These are phyloP conservation scores for Meles meles DNA, from an alignment of 2,113 vertebrate species.

Conservation along the genomic window DNA sequence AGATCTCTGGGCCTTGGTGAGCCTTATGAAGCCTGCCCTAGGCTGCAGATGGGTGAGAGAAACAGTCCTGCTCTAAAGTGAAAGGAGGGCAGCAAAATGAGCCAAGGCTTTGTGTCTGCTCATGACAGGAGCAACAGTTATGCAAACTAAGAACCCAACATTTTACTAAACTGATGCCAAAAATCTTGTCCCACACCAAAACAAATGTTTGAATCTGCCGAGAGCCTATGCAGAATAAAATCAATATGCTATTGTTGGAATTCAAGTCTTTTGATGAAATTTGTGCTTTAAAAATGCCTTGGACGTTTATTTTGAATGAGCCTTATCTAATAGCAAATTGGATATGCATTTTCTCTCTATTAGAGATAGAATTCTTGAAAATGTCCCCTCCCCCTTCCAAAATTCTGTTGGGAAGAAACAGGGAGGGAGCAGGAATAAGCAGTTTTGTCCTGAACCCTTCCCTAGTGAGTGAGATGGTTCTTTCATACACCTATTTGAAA, in stretches of 20 bases:
- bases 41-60: conserved; percentile 4
- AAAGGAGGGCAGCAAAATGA: conserved; percentile 61
- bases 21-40: not conserved
- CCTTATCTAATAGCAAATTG: conserved; percentile 73
- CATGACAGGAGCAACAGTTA: conserved; percentile 65
- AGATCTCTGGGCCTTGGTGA: not conserved
- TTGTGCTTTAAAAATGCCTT: conserved; percentile 61
- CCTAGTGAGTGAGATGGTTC: not conserved
- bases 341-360: conserved; percentile 71
- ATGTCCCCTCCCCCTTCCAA: not conserved
- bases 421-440: not conserved
- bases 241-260: conserved; percentile 70
- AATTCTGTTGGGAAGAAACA: not conserved
- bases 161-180: conserved; percentile 66
- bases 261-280: conserved; percentile 62
- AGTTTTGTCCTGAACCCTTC: not conserved
- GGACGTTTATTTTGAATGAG: conserved; percentile 60
- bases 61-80: not conserved
- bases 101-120: conserved; percentile 66
- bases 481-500: not conserved
- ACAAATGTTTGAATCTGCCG: conserved; percentile 72
- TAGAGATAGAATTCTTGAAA: conserved; percentile 57
- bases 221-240: conserved; percentile 71
- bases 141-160: conserved; percentile 64
- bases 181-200: conserved; percentile 67